Evolutionary conservation across 2,888 invertebrate species (phyloP).

Genomic region (Ochlodes sylvanus): DNA sequence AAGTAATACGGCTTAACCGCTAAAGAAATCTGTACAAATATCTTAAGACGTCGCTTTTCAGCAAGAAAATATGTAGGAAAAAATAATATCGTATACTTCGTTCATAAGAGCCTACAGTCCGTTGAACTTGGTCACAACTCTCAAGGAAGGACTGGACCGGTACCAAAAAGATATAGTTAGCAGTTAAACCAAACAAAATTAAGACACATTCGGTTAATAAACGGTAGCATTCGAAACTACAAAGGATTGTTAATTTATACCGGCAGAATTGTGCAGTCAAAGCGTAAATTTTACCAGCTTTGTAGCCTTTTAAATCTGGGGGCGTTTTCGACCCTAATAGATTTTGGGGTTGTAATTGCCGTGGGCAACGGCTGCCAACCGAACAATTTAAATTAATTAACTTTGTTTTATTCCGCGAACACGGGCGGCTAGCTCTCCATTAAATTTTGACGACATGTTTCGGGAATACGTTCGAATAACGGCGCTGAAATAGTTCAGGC

Average conservation of each 20-base stretch:
- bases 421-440: slow-evolving; percentile 33
- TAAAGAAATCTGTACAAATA: neutral
- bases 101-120: too few species aligned
- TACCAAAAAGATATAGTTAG: too few species aligned
- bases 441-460: slow-evolving; percentile 34
- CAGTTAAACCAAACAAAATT: too few species aligned
- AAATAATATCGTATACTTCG: too few species aligned
- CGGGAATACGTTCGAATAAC: neutral
- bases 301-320: slow-evolving; percentile 33
- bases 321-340: slow-evolving; percentile 34
- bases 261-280: neutral
- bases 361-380: slow-evolving; percentile 47
- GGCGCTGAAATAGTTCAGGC: neutral
- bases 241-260: slow-evolving; percentile 14
- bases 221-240: neutral
- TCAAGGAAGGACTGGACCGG: too few species aligned
- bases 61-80: too few species aligned
- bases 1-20: neutral
- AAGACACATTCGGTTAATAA: neutral
- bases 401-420: slow-evolving; percentile 59
- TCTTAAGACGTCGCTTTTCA: too few species aligned
- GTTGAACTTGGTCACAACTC: too few species aligned
- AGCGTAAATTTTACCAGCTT: slow-evolving; percentile 30
- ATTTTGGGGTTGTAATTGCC: slow-evolving; percentile 37
- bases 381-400: slow-evolving; percentile 63